A percentile compares a stretch with the other conserved stretches of the same genome.
Conservation (phyloP, 37 sponge, comb jelly and placozoan species). For the Bolinopsis microptera region DNA sequence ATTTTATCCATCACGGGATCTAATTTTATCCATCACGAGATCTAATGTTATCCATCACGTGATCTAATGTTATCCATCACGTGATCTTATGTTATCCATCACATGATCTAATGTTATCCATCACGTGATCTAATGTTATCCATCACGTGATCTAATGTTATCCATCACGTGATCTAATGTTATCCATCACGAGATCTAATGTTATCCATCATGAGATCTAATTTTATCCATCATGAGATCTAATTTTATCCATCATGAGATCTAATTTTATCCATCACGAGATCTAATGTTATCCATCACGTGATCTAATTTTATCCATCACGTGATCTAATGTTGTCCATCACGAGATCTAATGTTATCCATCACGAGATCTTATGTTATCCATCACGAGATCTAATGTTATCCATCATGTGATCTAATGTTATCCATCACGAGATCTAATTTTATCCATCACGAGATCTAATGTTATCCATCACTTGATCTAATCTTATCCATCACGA, state of each 20-base stretch:
- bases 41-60: background rate
- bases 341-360: too few species aligned
- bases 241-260: too few species aligned
- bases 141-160: background rate
- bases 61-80: background rate
- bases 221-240: background rate
- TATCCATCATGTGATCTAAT: background rate
- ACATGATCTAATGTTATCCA: too few species aligned
- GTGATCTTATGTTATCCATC: background rate
- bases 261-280: background rate
- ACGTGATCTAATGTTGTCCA: background rate
- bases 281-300: background rate
- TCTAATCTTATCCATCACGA: background rate
- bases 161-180: background rate
- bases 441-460: background rate
- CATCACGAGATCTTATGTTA: background rate
- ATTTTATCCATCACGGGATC: too few species aligned
- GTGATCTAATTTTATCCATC: background rate
- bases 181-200: background rate
- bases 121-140: background rate
- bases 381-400: background rate
- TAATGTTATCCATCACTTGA: background rate
- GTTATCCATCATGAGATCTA: background rate
- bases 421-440: background rate
- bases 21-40: background rate